Percentiles rank a stretch among this genome's conserved stretches.
Evolutionary conservation across 2,797 vertebrate genomes (phyloP).

Genomic region (Sebastes jordani): DNA sequence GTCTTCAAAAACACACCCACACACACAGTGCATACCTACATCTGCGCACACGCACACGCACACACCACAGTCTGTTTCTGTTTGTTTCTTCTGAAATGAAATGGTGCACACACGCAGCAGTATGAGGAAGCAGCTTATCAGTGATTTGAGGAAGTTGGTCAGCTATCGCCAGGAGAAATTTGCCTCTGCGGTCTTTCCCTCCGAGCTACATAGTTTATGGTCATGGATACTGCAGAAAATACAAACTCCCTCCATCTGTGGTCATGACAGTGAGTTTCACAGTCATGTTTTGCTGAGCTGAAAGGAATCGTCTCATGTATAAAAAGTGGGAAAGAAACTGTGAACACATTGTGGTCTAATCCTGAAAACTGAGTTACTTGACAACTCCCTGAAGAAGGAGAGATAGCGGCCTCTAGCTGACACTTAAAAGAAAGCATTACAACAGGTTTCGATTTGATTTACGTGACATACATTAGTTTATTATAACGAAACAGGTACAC

Average conservation of each 20-base stretch:
- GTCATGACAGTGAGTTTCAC: not conserved
- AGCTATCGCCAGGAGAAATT: conserved; percentile 15
- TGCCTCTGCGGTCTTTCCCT: not conserved
- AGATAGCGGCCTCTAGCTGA: conserved; percentile 19
- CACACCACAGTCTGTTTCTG: not conserved
- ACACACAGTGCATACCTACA: not conserved
- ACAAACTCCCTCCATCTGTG: not conserved
- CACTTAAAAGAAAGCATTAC: not conserved
- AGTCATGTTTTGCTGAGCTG: not conserved
- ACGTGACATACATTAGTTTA: conserved; percentile 26
- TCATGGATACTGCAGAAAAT: not conserved
- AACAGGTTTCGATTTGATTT: not conserved
- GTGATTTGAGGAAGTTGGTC: conserved; percentile 25
- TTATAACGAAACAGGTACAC: conserved; percentile 8
- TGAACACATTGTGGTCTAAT: no score
- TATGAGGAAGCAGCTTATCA: conserved; percentile 39
- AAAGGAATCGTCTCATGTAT: not conserved
- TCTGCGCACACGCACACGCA: not conserved
- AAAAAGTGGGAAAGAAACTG: not conserved
- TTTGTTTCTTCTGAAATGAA: not conserved
- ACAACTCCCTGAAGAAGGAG: not conserved
- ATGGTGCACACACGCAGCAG: not conserved
- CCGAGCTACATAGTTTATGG: not conserved
- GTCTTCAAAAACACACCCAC: not conserved
- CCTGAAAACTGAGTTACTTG: not conserved